Percentiles rank a stretch among this genome's conserved stretches.
phyloP scores from a whole-genome alignment of 2,888 invertebrate species.

The Mayetiola destructor region DNA sequence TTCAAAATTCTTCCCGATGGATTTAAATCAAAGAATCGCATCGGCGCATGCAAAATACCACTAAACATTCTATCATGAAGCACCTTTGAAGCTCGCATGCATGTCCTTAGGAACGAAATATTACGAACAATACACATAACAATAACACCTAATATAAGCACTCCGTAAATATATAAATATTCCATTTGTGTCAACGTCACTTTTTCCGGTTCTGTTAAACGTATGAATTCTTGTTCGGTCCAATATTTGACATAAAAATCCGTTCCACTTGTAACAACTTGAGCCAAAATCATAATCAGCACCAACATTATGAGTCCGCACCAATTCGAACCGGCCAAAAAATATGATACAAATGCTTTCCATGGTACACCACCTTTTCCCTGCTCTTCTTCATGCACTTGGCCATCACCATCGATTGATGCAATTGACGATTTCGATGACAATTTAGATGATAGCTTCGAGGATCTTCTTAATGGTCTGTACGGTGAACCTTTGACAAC shows the following conservation, averaged over 20 bases:
- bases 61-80: constrained; percentile 78
- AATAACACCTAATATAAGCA: constrained; percentile 30
- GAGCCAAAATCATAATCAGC: constrained; percentile 39
- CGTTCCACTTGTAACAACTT: constrained; percentile 38
- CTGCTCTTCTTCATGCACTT: constrained; percentile 31
- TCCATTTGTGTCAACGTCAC: constrained; percentile 29
- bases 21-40: constrained; percentile 77
- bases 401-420: neutral
- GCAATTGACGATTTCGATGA: neutral
- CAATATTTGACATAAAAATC: constrained; percentile 50
- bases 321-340: constrained; percentile 38
- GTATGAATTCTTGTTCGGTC: constrained; percentile 34
- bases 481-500: constrained; percentile 24
- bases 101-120: constrained; percentile 55
- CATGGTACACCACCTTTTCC: constrained; percentile 33
- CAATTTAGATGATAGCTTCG: neutral
- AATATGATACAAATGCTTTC: constrained; percentile 36
- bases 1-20: constrained; percentile 62
- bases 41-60: constrained; percentile 57
- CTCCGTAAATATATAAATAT: constrained; percentile 33
- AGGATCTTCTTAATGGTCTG: constrained; percentile 23
- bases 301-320: constrained; percentile 36
- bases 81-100: constrained; percentile 57
- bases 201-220: constrained; percentile 25
- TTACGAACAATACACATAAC: constrained; percentile 42